Evolutionary conservation across 2,797 vertebrate species (phyloP).

Genomic region (Limosa lapponica): DNA sequence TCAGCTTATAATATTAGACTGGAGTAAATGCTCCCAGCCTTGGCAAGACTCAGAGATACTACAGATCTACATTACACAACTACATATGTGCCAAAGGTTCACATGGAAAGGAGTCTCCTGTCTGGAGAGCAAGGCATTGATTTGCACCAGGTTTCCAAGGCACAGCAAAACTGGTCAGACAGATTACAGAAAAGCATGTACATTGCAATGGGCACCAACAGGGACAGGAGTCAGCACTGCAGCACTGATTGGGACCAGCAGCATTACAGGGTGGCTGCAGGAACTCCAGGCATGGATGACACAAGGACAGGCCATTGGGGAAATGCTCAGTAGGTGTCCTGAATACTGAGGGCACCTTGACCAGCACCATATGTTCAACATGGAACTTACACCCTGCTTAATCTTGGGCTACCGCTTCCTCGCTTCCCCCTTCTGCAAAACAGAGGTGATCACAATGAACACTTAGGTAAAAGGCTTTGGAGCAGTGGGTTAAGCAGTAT

Average conservation of each 20-base stretch:
- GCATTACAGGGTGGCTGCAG: background rate
- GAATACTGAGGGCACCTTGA: background rate
- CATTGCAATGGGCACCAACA: background rate
- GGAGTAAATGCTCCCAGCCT: background rate
- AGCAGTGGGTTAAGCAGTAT: background rate
- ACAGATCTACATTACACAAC: background rate
- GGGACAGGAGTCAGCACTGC: rapidly evolving
- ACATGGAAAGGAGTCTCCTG: background rate
- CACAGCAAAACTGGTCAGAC: background rate
- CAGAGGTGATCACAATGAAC: background rate
- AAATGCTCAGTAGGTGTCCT: rapidly evolving
- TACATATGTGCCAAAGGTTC: background rate
- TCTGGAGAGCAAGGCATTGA: background rate
- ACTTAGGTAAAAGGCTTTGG: background rate
- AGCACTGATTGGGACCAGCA: background rate
- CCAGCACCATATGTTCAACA: background rate
- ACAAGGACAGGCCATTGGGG: background rate
- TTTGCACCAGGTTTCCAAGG: background rate
- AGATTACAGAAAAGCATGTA: background rate
- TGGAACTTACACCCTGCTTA: background rate
- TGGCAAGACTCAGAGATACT: background rate
- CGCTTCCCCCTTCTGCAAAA: background rate
- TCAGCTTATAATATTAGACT: background rate
- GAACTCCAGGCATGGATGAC: rapidly evolving
- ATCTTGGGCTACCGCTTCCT: background rate